These are phyloP conservation scores for Sorex fumeus DNA, from an alignment of 2,113 vertebrate genomes.

Conservation along the genomic window DNA sequence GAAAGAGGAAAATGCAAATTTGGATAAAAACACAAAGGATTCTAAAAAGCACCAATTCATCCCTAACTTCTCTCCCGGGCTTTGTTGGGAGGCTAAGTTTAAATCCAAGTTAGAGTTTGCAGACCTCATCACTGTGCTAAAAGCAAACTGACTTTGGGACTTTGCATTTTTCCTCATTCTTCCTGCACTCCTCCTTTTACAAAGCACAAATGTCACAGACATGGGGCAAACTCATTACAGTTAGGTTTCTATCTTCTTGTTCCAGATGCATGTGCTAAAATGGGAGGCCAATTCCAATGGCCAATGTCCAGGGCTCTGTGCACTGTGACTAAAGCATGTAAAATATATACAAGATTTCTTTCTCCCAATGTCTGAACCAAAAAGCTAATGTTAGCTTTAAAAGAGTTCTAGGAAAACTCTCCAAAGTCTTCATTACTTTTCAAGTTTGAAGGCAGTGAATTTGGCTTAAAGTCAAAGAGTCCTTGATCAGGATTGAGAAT, in stretches of 20 bases:
- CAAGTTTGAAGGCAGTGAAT: constrained; percentile 51
- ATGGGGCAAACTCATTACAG: constrained; percentile 79
- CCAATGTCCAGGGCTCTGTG: constrained; percentile 57
- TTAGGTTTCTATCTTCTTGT: constrained; percentile 78
- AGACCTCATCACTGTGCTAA: constrained; percentile 73
- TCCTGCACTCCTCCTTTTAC: neutral
- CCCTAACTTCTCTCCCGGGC: constrained; percentile 44
- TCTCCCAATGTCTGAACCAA: constrained; percentile 55
- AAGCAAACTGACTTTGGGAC: constrained; percentile 74
- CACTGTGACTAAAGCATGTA: constrained; percentile 71
- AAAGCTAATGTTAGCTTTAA: constrained; percentile 20
- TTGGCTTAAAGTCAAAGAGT: constrained; percentile 42
- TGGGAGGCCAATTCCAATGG: constrained; percentile 63
- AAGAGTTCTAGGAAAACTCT: constrained; percentile 46
- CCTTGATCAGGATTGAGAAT: neutral
- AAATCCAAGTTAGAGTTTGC: constrained; percentile 69
- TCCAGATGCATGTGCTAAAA: constrained; percentile 77
- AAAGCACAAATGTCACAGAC: constrained; percentile 64
- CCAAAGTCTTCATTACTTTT: constrained; percentile 56
- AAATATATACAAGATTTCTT: constrained; percentile 7
- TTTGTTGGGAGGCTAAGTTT: constrained; percentile 63
- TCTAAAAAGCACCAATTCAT: constrained; percentile 30
- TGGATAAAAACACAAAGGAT: constrained; percentile 49
- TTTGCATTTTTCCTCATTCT: constrained; percentile 11
- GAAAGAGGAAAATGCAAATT: constrained; percentile 74